These are phyloP conservation scores for Gryon sp. DNA, from an alignment of 1,140 invertebrate species.

Conservation along the genomic window DNA sequence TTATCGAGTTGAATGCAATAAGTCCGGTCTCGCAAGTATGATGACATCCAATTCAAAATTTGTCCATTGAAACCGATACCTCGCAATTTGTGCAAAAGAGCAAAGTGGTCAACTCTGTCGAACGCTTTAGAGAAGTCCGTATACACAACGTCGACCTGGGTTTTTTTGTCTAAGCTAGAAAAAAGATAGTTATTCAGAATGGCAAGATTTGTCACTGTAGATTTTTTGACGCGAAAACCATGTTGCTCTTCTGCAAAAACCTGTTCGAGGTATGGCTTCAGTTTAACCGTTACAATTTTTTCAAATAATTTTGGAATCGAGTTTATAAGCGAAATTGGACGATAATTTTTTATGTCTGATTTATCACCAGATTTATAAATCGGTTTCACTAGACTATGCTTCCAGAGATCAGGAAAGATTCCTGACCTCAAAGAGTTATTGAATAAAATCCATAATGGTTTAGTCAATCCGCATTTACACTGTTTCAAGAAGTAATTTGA, in stretches of 20 bases:
- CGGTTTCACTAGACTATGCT: not conserved
- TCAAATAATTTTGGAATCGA: not conserved
- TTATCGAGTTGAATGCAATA: not conserved
- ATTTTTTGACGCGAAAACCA: not conserved
- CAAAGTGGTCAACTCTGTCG: no score
- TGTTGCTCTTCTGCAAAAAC: not conserved
- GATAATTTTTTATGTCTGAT: not conserved
- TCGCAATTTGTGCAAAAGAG: not conserved
- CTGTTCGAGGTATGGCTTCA: not conserved
- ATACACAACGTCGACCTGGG: no score
- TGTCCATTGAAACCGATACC: not conserved
- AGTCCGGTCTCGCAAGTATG: not conserved
- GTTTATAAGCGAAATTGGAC: not conserved
- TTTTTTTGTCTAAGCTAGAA: not conserved
- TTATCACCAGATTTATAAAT: no score
- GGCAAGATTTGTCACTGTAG: not conserved
- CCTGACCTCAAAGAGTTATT: not conserved
- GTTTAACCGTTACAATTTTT: not conserved
- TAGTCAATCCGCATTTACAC: not conserved
- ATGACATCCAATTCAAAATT: not conserved
- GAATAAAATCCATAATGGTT: not conserved
- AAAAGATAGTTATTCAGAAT: not conserved
- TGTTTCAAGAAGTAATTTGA: not conserved
- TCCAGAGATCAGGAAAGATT: not conserved
- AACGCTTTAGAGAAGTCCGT: no score